Base-by-base conservation (phyloP, 2,113 vertebrate genomes). In the Macquaria ambigua region DNA sequence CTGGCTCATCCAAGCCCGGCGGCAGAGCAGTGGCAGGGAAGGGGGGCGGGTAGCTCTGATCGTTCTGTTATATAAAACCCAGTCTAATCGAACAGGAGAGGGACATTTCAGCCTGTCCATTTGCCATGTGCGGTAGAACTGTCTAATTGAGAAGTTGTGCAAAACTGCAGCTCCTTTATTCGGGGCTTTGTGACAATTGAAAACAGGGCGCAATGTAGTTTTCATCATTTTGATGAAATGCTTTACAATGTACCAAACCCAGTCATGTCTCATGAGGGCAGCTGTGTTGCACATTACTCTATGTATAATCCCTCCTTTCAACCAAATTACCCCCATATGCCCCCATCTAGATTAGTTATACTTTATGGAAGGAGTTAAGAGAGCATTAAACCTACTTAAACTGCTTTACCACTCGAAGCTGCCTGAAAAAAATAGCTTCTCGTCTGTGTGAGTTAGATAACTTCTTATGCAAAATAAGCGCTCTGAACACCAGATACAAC, bases 1-100 rank as follows among this genome's bases (percentile, higher is more conserved):
- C 93, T 94, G 92, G 90, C 92, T 94, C 93, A 93, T 94, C 95
- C 89, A 82, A 94, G 90, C 88, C 84, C 93, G 59, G 90, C 92
- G 93, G 92, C 89, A 73, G 64, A 75, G 91, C 83, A 83, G 93
- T 91, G 89, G 95, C 92, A 93, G 92, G 74, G 64, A 84, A 79
- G 48, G 91, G 34, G 90, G 80, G 91, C 25, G 92, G 83, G 83
- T 77, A 74, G 73, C 72, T 82, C 75, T 53, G 70, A 86, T 81
- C 18, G 25, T 43, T 80, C 62, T 82, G 70, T 84, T 77, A 85
- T 63, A 56, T 71, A 72, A 93, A 90, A 90, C 73, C 79, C 48
- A 25, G 66, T 75, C 79, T 53, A 31, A 90, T 87, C 21, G 37
- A 73, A 81, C 52, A 8, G 28, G 43, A 81, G 52, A 89, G 61